Evolutionary conservation across 2,888 invertebrate genomes (phyloP).

Genomic region (Tanytarsus gracilentus): DNA sequence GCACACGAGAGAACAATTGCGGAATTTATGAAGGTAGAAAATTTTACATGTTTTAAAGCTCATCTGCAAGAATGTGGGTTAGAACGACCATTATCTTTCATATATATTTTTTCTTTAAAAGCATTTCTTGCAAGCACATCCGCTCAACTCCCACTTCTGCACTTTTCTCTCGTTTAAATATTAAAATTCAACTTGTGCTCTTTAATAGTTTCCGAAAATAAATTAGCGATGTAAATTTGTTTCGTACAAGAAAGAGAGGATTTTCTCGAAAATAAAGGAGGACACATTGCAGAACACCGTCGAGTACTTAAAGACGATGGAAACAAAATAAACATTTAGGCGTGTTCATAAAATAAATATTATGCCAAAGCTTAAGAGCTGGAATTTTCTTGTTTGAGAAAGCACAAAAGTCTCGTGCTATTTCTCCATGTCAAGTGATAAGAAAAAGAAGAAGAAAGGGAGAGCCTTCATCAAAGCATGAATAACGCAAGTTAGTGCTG

Average conservation of each 20-base stretch:
- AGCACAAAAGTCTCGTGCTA: not conserved
- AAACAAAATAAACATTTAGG: slow-evolving; percentile 7
- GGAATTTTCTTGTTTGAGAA: not conserved
- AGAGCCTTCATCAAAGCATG: slow-evolving; percentile 6
- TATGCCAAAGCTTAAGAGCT: not conserved
- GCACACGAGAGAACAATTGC: not conserved
- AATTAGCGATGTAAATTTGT: too few relatives aligned
- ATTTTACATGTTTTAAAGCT: not conserved
- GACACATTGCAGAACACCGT: too few relatives aligned
- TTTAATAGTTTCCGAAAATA: too few relatives aligned
- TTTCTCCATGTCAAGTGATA: not conserved
- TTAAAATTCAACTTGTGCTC: too few relatives aligned
- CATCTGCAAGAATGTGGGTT: not conserved
- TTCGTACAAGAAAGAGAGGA: too few relatives aligned
- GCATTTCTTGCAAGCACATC: too few relatives aligned
- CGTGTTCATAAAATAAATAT: slow-evolving; percentile 15
- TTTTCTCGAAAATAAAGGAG: too few relatives aligned
- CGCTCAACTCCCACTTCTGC: too few relatives aligned
- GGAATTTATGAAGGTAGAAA: not conserved
- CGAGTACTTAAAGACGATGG: too few relatives aligned
- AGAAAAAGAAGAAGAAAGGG: not conserved
- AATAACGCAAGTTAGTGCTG: not conserved
- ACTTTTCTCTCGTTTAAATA: too few relatives aligned
- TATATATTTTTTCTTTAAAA: too few relatives aligned
- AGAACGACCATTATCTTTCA: too few relatives aligned